Evolutionary conservation across 2,888 invertebrate species (phyloP).

Genomic region (Aphidius colemani): DNA sequence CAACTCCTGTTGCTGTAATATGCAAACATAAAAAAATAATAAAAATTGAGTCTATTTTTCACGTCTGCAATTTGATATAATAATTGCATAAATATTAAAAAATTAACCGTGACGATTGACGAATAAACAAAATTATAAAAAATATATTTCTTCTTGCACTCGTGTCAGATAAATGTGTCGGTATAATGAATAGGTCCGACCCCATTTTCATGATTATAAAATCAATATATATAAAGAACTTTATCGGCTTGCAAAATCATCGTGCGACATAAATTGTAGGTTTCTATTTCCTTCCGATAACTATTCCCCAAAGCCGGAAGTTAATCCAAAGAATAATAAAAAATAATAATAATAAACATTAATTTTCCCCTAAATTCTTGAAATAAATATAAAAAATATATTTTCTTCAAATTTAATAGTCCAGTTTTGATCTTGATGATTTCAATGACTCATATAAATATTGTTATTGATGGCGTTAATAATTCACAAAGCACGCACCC

Average conservation of each 20-base stretch:
- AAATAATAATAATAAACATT: conserved; percentile 12
- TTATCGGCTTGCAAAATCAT: conserved; percentile 50
- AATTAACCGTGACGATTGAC: no score
- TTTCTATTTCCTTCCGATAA: background rate
- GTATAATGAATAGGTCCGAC: conserved; percentile 42
- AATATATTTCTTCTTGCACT: conserved; percentile 15
- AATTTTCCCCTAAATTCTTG: no score
- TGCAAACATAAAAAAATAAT: background rate
- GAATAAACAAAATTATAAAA: no score
- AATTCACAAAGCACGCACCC: conserved; percentile 30
- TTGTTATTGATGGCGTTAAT: conserved; percentile 19
- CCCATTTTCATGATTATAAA: conserved; percentile 53
- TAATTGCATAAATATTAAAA: no score
- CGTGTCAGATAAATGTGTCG: conserved; percentile 19
- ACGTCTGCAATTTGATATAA: no score
- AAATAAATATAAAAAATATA: background rate
- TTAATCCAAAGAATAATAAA: conserved; percentile 22
- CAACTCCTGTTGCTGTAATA: conserved; percentile 5
- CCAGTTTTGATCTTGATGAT: background rate
- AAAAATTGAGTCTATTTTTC: background rate
- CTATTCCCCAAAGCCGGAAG: conserved; percentile 16
- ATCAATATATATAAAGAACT: conserved; percentile 49
- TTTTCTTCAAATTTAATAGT: conserved; percentile 2
- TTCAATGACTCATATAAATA: background rate
- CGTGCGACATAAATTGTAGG: conserved; percentile 9